A percentile compares a stretch with the other conserved stretches of the same genome.
These are phyloP conservation scores for Ptychobarbus kaznakovi DNA, from an alignment of 2,797 vertebrate species.

Conservation along the genomic window DNA sequence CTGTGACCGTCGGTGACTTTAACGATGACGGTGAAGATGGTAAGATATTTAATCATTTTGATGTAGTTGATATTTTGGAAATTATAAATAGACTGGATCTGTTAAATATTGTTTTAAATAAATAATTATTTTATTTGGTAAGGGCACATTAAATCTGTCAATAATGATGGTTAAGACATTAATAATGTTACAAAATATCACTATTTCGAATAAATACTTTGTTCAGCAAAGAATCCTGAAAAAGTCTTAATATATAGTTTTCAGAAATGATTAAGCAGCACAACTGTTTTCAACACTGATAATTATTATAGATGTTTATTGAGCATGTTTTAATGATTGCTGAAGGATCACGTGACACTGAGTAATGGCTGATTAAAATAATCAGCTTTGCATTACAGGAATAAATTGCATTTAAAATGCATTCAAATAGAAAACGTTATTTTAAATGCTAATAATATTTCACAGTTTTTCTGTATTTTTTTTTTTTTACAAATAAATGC, in stretches of 20 bases:
- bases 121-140: not conserved
- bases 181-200: not conserved
- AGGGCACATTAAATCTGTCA: not conserved
- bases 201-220: not conserved
- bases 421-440: not conserved
- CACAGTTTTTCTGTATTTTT: not conserved
- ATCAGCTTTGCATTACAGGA: not conserved
- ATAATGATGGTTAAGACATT: not conserved
- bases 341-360: not conserved
- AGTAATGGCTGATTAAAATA: not conserved
- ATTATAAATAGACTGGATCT: not conserved
- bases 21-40: constrained; percentile 87
- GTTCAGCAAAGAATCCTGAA: not conserved
- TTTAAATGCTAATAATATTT: not conserved
- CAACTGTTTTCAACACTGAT: not conserved
- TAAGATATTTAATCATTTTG: constrained; percentile 67
- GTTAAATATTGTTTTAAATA: not conserved
- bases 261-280: too few species aligned
- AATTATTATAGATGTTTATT: not conserved
- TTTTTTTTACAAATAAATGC: not conserved
- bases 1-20: constrained; percentile 93
- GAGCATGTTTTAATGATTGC: not conserved
- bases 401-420: not conserved
- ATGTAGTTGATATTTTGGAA: not conserved
- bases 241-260: too few species aligned